Evolutionary conservation across 2,113 vertebrate species (phyloP).

Genomic region (Malurus alboscapulatus): DNA sequence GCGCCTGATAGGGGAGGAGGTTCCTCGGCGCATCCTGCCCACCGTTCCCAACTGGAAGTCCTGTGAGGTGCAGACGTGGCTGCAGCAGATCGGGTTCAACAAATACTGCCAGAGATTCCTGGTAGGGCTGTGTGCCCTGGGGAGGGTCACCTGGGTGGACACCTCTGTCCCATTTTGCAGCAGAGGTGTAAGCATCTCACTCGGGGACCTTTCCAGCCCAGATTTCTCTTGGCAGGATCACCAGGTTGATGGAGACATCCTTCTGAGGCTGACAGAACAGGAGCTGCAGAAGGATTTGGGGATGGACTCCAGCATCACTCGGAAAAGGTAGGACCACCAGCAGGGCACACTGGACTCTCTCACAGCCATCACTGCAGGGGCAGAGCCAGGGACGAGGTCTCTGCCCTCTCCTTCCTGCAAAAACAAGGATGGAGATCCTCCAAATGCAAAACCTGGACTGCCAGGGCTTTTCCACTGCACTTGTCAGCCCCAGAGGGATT

Average conservation of each 20-base stretch:
- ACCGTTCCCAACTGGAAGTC: conserved; percentile 94
- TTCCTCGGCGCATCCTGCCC: conserved; percentile 86
- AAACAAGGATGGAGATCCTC: not conserved
- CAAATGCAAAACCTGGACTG: not conserved
- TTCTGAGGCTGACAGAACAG: conserved; percentile 87
- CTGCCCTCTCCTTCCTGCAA: not conserved
- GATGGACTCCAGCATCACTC: conserved; percentile 85
- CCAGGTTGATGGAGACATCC: conserved; percentile 93
- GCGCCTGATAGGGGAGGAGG: conserved; percentile 86
- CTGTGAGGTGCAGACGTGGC: conserved; percentile 90
- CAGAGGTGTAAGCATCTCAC: not conserved
- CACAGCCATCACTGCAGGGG: not conserved
- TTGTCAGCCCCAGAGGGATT: not conserved
- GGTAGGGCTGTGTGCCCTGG: conserved; percentile 62
- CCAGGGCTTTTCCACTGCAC: not conserved
- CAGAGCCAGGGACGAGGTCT: not conserved
- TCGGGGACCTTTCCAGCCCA: not conserved
- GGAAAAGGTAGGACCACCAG: conserved; percentile 79
- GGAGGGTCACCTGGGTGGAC: not conserved
- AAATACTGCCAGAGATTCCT: conserved; percentile 84
- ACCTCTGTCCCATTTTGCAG: not conserved
- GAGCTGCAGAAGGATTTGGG: conserved; percentile 85
- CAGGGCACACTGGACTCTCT: not conserved
- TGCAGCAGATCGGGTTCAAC: conserved; percentile 93
- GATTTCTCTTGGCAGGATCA: conserved; percentile 79